A percentile compares a stretch with the other conserved stretches of the same genome.
phyloP scores from a whole-genome alignment of 64 coral and sea anemone genomes.

The Pocillopora damicornis region DNA sequence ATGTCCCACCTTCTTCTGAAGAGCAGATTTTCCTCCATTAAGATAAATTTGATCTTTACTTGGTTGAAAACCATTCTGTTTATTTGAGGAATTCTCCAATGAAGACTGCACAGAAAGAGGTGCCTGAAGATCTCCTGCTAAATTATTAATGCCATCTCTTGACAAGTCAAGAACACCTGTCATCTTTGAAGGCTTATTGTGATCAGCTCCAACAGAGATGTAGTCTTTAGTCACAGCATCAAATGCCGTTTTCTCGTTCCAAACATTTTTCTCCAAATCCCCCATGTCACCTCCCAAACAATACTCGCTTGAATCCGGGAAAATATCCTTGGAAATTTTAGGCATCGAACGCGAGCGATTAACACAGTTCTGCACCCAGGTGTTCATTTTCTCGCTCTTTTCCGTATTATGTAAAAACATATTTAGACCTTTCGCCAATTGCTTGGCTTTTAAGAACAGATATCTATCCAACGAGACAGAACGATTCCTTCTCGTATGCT shows the following conservation, averaged over 20 bases:
- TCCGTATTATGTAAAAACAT: neutral
- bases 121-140: neutral
- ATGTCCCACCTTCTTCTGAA: slow-evolving; percentile 16
- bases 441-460: slow-evolving; percentile 17
- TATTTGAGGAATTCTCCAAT: neutral
- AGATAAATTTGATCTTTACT: neutral
- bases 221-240: no score
- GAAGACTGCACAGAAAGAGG: neutral
- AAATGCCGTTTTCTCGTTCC: neutral
- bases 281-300: neutral
- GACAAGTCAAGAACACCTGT: neutral
- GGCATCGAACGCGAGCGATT: slow-evolving; percentile 33
- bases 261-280: neutral
- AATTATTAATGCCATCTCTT: neutral
- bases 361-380: neutral
- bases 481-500: neutral
- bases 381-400: neutral
- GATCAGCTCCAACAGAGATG: neutral
- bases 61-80: neutral
- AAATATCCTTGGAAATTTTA: neutral
- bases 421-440: slow-evolving; percentile 6
- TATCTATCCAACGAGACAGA: slow-evolving; percentile 27
- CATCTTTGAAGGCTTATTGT: neutral
- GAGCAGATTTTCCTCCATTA: neutral
- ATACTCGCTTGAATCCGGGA: neutral